A percentile compares a stretch with the other conserved stretches of the same genome.
These are phyloP conservation scores for Taeniopygia guttata DNA, from an alignment of 2,797 vertebrate species.

Conservation along the genomic window DNA sequence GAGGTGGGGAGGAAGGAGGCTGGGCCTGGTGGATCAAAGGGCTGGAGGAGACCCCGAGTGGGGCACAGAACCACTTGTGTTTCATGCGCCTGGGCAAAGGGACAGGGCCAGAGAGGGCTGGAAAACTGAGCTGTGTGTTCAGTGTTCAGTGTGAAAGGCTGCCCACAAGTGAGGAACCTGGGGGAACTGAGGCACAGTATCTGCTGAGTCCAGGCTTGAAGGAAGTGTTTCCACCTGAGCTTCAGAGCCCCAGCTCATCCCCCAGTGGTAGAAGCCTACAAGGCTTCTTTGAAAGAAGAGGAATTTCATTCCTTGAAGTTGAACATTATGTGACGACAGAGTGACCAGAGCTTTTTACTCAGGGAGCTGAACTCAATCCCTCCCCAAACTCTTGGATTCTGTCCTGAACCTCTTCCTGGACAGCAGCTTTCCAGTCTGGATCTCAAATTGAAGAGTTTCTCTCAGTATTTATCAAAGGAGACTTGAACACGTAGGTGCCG, in stretches of 20 bases:
- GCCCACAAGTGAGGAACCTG: neutral
- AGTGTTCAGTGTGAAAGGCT: neutral
- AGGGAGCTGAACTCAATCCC: neutral
- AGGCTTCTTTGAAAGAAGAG: neutral
- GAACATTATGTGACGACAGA: neutral
- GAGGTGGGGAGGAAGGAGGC: neutral
- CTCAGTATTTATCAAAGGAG: neutral
- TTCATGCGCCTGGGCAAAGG: neutral
- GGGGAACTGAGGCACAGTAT: rapidly evolving
- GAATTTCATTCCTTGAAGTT: neutral
- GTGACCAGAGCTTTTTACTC: neutral
- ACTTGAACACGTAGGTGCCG: rapidly evolving
- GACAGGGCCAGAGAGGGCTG: neutral
- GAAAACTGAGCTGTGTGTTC: neutral
- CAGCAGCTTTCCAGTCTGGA: neutral
- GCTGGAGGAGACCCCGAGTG: no score
- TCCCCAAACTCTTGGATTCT: neutral
- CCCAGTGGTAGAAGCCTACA: neutral
- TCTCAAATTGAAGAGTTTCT: neutral
- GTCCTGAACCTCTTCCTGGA: neutral
- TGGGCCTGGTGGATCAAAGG: neutral
- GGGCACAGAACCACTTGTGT: neutral
- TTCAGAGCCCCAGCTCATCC: neutral
- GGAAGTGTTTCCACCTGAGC: neutral
- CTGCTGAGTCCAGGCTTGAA: neutral